Conservation (phyloP, 2,888 invertebrate species). For the Tromatobia lineatoria region DNA sequence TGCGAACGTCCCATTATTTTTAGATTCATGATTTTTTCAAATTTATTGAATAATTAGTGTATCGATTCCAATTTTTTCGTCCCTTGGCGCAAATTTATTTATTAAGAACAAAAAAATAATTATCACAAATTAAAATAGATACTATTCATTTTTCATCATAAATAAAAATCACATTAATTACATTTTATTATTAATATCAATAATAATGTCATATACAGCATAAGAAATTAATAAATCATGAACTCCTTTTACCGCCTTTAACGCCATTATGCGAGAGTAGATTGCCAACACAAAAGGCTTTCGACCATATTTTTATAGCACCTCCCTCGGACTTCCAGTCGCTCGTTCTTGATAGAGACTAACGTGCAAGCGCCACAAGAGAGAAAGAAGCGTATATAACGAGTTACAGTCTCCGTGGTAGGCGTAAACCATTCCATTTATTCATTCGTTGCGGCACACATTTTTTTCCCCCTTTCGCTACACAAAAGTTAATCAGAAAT, state of each 20-base stretch:
- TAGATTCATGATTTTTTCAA: too few species aligned
- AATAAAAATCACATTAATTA: too few species aligned
- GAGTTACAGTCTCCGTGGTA: constrained; percentile 57
- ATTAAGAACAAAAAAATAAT: too few species aligned
- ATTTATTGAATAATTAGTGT: too few species aligned
- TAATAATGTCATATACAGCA: not conserved
- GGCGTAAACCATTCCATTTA: constrained; percentile 61
- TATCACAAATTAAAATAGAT: too few species aligned
- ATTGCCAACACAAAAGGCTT: constrained; percentile 74
- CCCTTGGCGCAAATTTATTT: too few species aligned
- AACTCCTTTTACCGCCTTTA: not conserved
- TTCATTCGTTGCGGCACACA: constrained; percentile 62
- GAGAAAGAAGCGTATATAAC: constrained; percentile 49
- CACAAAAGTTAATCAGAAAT: too few species aligned
- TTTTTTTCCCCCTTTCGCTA: too few species aligned
- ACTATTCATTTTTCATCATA: too few species aligned
- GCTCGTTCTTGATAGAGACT: constrained; percentile 57
- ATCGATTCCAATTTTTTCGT: too few species aligned
- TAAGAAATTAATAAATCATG: constrained; percentile 50
- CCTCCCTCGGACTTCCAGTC: constrained; percentile 51
- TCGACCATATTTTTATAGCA: constrained; percentile 71
- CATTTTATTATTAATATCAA: too few species aligned
- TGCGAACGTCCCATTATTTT: too few species aligned
- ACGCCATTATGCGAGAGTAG: constrained; percentile 77
- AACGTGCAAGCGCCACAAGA: constrained; percentile 55